Conservation (phyloP, 2,797 vertebrate genomes). For the Aphelocoma californica region DNA sequence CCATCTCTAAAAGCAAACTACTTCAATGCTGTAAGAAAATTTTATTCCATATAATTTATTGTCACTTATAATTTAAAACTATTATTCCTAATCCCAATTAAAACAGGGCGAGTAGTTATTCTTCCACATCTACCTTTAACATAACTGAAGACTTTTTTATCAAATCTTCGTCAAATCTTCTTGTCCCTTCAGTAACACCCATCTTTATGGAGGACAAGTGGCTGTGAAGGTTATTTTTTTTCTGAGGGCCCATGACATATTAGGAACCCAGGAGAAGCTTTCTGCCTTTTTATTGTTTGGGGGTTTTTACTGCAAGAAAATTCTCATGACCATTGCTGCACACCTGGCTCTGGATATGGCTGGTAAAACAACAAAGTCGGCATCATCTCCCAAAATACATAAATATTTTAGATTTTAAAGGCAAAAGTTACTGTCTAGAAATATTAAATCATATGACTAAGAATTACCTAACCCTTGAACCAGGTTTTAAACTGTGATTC, state of each 20-base stretch:
- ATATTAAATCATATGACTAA: slow-evolving; percentile 28
- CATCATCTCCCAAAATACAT: background rate
- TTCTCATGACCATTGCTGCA: background rate
- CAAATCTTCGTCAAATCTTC: background rate
- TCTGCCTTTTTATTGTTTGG: background rate
- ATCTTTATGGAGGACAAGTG: background rate
- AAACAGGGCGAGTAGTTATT: background rate
- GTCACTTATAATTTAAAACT: background rate
- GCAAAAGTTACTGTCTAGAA: slow-evolving; percentile 6
- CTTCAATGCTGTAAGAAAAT: background rate
- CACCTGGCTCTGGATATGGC: background rate
- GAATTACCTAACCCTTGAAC: slow-evolving; percentile 46
- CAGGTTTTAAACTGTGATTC: slow-evolving; percentile 20
- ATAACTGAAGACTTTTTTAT: background rate
- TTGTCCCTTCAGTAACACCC: background rate
- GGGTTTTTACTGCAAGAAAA: background rate
- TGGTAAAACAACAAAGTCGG: background rate
- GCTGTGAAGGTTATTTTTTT: background rate
- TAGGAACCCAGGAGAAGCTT: background rate
- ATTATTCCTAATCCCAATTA: background rate
- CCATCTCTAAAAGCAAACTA: background rate
- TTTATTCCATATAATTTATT: background rate
- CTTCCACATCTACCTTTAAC: background rate
- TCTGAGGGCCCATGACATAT: background rate
- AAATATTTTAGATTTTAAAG: background rate